A percentile compares a stretch with the other conserved stretches of the same genome.
These are phyloP conservation scores for Dynastes grantii DNA, from an alignment of 2,888 invertebrate genomes.

Conservation along the genomic window DNA sequence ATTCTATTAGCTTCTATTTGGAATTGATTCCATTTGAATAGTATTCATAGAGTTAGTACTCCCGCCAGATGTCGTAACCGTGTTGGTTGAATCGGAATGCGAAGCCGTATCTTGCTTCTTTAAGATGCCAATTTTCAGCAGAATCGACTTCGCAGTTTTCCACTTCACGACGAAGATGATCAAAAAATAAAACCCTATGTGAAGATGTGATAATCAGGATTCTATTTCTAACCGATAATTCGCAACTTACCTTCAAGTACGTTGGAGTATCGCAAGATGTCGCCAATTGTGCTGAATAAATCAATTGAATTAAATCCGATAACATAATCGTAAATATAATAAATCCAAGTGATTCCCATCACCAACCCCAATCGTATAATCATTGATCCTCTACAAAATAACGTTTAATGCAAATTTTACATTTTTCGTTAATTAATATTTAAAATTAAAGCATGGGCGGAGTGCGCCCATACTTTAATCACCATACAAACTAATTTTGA, in stretches of 20 bases:
- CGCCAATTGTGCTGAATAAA: background rate
- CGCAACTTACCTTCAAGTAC: conserved; percentile 15
- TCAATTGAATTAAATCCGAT: background rate
- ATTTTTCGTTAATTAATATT: background rate
- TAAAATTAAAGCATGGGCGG: background rate
- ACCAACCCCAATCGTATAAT: conserved; percentile 12
- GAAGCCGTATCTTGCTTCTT: background rate
- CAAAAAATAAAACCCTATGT: conserved; percentile 24
- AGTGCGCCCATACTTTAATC: too few species aligned
- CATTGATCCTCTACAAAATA: conserved; percentile 2
- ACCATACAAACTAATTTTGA: too few species aligned
- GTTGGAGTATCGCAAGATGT: conserved; percentile 3
- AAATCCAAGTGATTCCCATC: conserved; percentile 37
- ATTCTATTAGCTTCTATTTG: too few species aligned
- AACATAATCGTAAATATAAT: conserved; percentile 25
- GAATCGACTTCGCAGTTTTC: background rate
- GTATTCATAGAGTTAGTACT: background rate
- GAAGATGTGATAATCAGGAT: background rate
- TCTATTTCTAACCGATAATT: background rate
- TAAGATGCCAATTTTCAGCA: background rate
- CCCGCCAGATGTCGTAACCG: background rate
- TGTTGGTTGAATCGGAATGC: background rate
- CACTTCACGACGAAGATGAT: conserved; percentile 28
- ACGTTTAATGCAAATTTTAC: background rate
- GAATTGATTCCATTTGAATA: conserved; percentile 1